Conservation (phyloP, 2,797 vertebrate genomes). For the Falco peregrinus region DNA sequence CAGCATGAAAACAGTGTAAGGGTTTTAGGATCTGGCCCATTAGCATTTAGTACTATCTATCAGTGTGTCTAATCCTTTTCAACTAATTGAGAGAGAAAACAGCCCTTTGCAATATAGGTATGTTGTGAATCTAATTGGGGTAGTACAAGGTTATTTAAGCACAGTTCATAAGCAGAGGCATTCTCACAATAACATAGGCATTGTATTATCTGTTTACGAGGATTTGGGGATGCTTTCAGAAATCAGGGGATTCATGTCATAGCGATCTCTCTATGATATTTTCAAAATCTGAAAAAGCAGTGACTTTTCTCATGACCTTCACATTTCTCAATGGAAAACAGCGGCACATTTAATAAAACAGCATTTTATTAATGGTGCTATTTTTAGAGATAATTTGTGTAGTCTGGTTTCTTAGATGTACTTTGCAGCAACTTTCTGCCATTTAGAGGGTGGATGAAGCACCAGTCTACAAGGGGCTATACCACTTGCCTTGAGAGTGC, state of each 20-base stretch:
- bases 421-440: background rate
- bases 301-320: background rate
- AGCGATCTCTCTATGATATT: slow-evolving; percentile 12
- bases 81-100: slow-evolving; percentile 75
- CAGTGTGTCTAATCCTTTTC: slow-evolving; percentile 70
- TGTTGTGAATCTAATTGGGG: slow-evolving; percentile 74
- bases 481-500: background rate
- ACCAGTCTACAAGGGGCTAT: background rate
- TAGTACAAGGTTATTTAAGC: slow-evolving; percentile 72
- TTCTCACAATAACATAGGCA: slow-evolving; percentile 56
- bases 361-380: background rate
- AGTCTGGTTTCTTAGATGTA: background rate
- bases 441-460: background rate
- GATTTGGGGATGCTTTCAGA: slow-evolving; percentile 46
- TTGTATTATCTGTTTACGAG: slow-evolving; percentile 57
- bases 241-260: slow-evolving; percentile 2
- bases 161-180: slow-evolving; percentile 55
- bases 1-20: slow-evolving; percentile 19
- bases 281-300: slow-evolving; percentile 14
- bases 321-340: slow-evolving; percentile 1
- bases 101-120: slow-evolving; percentile 59
- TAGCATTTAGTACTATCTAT: slow-evolving; percentile 67
- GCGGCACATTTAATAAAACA: background rate
- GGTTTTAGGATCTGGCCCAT: slow-evolving; percentile 38
- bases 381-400: background rate